phyloP scores from a whole-genome alignment of 2,113 vertebrate species.

The Nematolebias whitei region DNA sequence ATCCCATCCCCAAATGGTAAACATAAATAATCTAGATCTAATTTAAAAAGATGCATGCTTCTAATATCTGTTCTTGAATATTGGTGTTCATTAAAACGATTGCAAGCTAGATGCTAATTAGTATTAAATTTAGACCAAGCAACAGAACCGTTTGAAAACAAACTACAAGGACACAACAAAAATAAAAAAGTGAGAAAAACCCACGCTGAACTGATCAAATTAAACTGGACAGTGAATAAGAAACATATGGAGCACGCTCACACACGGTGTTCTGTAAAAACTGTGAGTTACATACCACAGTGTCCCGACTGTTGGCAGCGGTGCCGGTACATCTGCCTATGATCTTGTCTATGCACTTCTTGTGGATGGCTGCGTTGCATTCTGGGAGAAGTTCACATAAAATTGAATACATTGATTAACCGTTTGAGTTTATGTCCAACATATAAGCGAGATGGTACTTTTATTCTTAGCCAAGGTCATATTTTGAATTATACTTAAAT shows the following conservation, averaged over 20 bases:
- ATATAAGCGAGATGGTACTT: not conserved
- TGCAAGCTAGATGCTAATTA: not conserved
- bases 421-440: not conserved
- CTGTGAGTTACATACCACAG: slow-evolving; percentile 84
- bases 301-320: slow-evolving; percentile 96
- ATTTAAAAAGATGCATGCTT: no score
- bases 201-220: slow-evolving; percentile 1
- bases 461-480: not conserved
- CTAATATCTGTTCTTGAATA: not conserved
- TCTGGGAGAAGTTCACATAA: slow-evolving; percentile 81
- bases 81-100: not conserved
- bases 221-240: not conserved
- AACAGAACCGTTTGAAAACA: not conserved
- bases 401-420: not conserved
- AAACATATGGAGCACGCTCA: slow-evolving; percentile 21
- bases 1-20: no score
- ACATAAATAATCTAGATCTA: no score
- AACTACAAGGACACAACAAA: not conserved
- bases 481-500: not conserved
- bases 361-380: slow-evolving; percentile 99
- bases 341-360: slow-evolving; percentile 99
- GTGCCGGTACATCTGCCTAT: slow-evolving; percentile 97
- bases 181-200: slow-evolving; percentile 10
- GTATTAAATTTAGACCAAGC: not conserved
- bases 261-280: no score